phyloP scores from a whole-genome alignment of 2,797 vertebrate genomes.

The Erithacus rubecula region DNA sequence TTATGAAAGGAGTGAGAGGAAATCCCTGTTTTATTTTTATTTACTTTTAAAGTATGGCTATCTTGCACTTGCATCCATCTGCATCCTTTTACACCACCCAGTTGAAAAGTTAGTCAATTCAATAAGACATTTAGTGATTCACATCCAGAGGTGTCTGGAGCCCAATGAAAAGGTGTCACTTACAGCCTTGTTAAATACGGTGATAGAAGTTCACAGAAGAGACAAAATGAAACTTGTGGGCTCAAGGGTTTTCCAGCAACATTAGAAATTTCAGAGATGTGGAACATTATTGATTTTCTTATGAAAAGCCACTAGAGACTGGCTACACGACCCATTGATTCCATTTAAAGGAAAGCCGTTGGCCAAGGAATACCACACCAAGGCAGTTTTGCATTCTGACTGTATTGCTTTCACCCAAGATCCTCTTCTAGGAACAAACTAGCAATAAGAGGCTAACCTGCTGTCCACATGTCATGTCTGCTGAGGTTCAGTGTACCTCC shows the following conservation, averaged over 20 bases:
- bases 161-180: neutral
- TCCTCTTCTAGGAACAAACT: neutral
- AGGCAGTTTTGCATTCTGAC: constrained; percentile 10
- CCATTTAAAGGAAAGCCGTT: neutral
- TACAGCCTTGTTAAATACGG: neutral
- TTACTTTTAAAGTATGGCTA: neutral
- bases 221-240: constrained; percentile 47
- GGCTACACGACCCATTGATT: neutral
- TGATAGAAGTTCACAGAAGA: neutral
- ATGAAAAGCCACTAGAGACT: constrained; percentile 6
- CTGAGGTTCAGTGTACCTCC: neutral
- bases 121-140: neutral
- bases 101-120: neutral
- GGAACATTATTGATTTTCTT: constrained; percentile 17
- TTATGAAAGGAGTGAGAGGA: neutral
- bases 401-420: neutral
- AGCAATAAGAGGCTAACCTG: neutral
- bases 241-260: constrained; percentile 28
- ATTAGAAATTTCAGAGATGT: constrained; percentile 9
- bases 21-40: neutral
- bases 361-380: neutral
- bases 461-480: neutral
- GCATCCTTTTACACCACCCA: neutral
- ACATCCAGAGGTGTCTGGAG: neutral
- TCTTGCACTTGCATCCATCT: neutral